These are phyloP conservation scores for Brachionus asplanchnoidis DNA, from an alignment of 1,140 invertebrate species.

Conservation along the genomic window DNA sequence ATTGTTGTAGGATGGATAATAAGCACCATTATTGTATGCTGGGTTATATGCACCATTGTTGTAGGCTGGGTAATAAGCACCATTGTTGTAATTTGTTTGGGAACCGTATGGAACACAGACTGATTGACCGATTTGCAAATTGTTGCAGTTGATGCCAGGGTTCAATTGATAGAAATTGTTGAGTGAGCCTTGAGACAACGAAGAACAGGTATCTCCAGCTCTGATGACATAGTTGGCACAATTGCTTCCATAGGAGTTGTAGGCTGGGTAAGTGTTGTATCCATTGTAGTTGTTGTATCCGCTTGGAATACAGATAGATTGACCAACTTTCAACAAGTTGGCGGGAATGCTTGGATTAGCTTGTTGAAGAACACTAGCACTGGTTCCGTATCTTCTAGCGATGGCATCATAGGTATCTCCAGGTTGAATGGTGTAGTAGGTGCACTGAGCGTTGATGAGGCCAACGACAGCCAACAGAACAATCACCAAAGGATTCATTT, in stretches of 20 bases:
- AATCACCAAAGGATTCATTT: neutral
- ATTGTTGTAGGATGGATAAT: neutral
- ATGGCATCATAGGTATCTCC: slow-evolving; percentile 18
- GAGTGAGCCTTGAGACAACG: neutral
- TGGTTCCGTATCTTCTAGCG: slow-evolving; percentile 17
- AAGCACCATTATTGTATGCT: neutral
- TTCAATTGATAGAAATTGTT: neutral
- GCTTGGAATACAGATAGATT: neutral
- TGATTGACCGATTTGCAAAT: neutral
- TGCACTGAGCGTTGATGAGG: slow-evolving; percentile 10
- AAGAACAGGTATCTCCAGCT: neutral
- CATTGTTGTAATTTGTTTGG: neutral
- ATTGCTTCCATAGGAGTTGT: neutral
- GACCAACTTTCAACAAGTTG: neutral
- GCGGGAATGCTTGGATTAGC: neutral
- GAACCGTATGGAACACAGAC: neutral
- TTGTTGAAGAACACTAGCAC: neutral
- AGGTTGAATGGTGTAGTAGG: slow-evolving; percentile 9
- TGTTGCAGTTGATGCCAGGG: neutral
- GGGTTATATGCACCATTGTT: neutral
- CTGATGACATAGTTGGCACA: neutral
- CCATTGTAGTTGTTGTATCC: neutral
- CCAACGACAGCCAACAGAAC: neutral
- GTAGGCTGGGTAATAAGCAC: neutral
- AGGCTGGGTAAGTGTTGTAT: slow-evolving; percentile 2